phyloP scores from a whole-genome alignment of 2,797 vertebrate genomes.

The Sebastes wilsoni region DNA sequence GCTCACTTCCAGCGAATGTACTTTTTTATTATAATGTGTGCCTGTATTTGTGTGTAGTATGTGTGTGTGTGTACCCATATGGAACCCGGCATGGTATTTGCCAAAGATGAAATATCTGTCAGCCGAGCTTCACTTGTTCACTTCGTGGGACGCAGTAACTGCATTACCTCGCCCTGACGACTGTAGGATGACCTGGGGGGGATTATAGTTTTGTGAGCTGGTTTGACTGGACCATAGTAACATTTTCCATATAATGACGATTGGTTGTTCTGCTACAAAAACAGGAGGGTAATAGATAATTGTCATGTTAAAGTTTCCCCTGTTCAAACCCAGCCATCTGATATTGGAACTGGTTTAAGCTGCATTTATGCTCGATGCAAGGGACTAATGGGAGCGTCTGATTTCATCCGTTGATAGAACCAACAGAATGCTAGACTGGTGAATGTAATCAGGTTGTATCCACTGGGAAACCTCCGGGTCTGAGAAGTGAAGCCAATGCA shows the following conservation, averaged over 20 bases:
- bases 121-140: slow-evolving; percentile 7
- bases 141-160: slow-evolving; percentile 10
- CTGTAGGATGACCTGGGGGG: neutral
- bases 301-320: neutral
- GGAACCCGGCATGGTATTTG: slow-evolving; percentile 19
- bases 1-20: slow-evolving; percentile 27
- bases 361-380: neutral
- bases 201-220: neutral
- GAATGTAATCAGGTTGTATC: neutral
- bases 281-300: neutral
- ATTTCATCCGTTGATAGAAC: neutral
- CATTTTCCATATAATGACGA: neutral
- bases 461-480: neutral
- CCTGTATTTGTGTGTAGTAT: slow-evolving; percentile 1
- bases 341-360: neutral
- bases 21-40: slow-evolving; percentile 9
- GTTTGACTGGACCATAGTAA: neutral
- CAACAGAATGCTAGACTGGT: neutral
- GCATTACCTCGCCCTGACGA: neutral
- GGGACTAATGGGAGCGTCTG: no score
- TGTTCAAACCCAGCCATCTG: neutral
- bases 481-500: no score
- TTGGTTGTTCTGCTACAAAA: neutral
- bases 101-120: slow-evolving; percentile 9
- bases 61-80: neutral